Conservation (phyloP, 2,113 vertebrate species). For the Chinchilla lanigera region DNA sequence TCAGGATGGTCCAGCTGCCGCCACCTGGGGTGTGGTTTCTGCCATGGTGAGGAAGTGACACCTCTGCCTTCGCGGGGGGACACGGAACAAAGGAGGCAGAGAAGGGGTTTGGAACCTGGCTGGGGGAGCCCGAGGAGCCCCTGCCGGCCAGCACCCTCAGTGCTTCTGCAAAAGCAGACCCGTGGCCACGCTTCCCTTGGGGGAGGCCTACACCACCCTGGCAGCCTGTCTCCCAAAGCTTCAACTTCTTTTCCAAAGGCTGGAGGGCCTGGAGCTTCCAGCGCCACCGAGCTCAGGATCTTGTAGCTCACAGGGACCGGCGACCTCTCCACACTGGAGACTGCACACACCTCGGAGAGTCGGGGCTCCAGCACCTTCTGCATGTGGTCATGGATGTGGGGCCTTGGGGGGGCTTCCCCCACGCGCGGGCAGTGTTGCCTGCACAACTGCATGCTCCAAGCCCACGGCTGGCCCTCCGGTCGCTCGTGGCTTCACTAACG, state of each 20-base stretch:
- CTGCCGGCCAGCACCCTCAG: background rate
- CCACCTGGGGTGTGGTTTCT: background rate
- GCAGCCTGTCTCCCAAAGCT: background rate
- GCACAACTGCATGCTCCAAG: background rate
- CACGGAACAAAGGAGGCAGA: background rate
- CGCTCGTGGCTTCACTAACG: rapidly evolving
- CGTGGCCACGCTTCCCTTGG: rapidly evolving
- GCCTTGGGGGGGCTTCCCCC: background rate
- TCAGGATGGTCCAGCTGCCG: background rate
- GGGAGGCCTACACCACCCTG: rapidly evolving
- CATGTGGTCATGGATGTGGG: background rate
- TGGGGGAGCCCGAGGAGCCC: background rate
- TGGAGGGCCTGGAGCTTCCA: background rate
- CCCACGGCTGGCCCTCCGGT: background rate
- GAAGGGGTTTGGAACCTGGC: background rate
- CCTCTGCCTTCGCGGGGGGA: background rate
- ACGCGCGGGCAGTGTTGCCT: background rate
- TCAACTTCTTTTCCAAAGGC: background rate
- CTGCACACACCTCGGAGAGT: background rate
- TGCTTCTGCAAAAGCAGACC: background rate
- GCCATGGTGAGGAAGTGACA: background rate
- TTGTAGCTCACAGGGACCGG: background rate
- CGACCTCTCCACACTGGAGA: background rate
- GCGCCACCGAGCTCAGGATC: rapidly evolving
- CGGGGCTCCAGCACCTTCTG: background rate